phyloP scores from a whole-genome alignment of 2,797 vertebrate genomes.

The Australoheros facetus region DNA sequence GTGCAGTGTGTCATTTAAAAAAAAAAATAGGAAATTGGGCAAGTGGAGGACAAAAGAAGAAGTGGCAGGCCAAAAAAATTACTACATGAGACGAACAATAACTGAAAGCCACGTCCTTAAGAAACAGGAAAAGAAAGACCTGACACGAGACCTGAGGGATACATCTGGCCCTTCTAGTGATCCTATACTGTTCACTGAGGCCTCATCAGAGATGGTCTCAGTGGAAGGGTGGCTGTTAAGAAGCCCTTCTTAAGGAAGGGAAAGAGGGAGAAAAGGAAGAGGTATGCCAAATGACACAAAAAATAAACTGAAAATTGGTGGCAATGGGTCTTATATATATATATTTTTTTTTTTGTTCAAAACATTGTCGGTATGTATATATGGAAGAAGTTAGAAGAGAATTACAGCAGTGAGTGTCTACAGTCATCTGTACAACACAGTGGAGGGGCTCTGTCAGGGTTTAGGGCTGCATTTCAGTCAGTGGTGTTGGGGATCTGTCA shows the following conservation, averaged over 20 bases:
- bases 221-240: not conserved
- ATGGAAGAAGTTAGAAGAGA: not conserved
- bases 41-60: not conserved
- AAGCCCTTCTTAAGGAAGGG: not conserved
- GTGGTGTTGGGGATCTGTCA: not conserved
- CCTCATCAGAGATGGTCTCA: not conserved
- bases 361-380: not conserved
- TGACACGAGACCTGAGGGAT: not conserved
- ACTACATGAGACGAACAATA: not conserved
- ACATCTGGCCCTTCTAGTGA: not conserved
- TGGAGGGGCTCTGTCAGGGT: not conserved
- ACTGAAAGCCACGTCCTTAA: not conserved
- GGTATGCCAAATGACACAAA: not conserved
- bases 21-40: too few species aligned
- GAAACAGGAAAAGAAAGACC: not conserved
- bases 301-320: not conserved
- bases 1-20: too few species aligned
- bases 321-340: not conserved
- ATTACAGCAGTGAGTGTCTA: not conserved
- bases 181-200: not conserved
- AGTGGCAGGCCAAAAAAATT: too few species aligned
- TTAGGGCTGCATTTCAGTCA: not conserved
- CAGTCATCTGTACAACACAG: not conserved
- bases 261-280: not conserved
- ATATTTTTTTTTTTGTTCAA: not conserved